Evolutionary conservation across 2,113 vertebrate genomes (phyloP).

Genomic region (Chaetorhynchus papuensis): DNA sequence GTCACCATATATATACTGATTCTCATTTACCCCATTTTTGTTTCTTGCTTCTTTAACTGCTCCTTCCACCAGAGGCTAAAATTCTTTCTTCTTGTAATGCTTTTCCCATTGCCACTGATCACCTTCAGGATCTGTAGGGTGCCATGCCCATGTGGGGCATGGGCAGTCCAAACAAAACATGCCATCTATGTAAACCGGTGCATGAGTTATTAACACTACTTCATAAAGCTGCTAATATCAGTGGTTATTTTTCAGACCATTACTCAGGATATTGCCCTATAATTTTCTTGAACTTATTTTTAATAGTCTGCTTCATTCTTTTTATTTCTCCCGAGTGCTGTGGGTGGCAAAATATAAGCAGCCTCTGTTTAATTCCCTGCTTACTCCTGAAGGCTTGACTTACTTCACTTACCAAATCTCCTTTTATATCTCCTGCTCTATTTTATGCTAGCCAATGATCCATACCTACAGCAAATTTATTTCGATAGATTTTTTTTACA

Average conservation of each 20-base stretch:
- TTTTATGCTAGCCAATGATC: neutral
- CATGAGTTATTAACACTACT: neutral
- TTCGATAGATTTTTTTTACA: neutral
- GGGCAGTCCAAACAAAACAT: neutral
- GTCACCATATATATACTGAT: neutral
- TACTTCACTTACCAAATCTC: neutral
- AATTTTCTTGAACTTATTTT: neutral
- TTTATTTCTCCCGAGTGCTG: neutral
- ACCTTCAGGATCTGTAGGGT: neutral
- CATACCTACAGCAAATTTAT: neutral
- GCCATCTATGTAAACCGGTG: neutral
- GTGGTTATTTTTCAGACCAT: neutral
- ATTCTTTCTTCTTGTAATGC: neutral
- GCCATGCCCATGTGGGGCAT: neutral
- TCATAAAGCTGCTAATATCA: neutral
- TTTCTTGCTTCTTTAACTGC: neutral
- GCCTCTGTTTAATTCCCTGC: neutral
- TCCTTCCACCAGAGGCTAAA: neutral
- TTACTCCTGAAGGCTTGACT: neutral
- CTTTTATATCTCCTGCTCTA: neutral
- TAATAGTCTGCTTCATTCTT: neutral
- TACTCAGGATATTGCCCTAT: neutral
- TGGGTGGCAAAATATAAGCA: neutral
- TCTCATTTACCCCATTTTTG: neutral
- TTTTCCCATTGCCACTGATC: neutral